These are phyloP conservation scores for Oryzias woworae DNA, from an alignment of 2,113 vertebrate species.

Conservation along the genomic window DNA sequence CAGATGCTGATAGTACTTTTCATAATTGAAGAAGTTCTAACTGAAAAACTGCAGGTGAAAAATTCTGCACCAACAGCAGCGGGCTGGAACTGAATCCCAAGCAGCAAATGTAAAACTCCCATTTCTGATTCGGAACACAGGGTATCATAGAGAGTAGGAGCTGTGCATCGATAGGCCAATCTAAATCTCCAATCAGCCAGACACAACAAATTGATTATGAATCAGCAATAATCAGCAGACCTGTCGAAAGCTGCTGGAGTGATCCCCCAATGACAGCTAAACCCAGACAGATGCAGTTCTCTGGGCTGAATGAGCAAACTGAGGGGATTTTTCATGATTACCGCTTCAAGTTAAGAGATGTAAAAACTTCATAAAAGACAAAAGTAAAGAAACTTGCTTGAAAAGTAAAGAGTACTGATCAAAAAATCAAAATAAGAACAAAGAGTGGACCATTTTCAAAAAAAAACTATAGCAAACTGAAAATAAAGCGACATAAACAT, in stretches of 20 bases:
- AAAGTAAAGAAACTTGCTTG: background rate
- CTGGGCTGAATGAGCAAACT: background rate
- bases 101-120: background rate
- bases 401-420: background rate
- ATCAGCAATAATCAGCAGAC: conserved; percentile 49
- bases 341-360: conserved; percentile 3
- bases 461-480: background rate
- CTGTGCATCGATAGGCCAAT: conserved; percentile 22
- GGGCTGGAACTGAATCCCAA: background rate
- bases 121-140: conserved; percentile 8
- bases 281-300: conserved; percentile 14
- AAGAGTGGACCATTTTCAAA: background rate
- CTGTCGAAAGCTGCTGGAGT: conserved; percentile 18
- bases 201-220: conserved; percentile 54
- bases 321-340: conserved; percentile 1
- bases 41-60: background rate
- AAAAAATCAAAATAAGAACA: background rate
- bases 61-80: background rate
- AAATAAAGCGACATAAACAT: background rate
- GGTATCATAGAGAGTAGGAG: conserved; percentile 4
- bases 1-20: conserved; percentile 16
- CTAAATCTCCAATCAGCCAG: conserved; percentile 26
- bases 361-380: conserved; percentile 3
- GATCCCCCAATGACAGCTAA: conserved; percentile 22
- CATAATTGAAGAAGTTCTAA: conserved; percentile 4